Base-by-base conservation (phyloP, 2,888 invertebrate species). In the Cantharis rufa region DNA sequence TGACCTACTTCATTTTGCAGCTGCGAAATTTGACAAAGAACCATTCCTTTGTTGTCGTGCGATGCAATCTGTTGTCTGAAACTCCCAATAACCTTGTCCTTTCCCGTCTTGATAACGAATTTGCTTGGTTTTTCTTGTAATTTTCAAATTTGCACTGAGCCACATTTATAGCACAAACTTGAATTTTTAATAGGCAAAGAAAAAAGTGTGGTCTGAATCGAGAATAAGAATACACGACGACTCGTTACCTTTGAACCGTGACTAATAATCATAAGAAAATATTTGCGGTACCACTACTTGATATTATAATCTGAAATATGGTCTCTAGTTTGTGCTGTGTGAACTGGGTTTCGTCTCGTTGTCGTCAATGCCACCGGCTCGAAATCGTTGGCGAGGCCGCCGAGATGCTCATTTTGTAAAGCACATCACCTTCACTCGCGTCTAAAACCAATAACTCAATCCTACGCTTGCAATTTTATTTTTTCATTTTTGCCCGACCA, bases 361-460 rank as follows among this genome's bases (percentile, higher is more conserved):
- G 83, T 83, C 82, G 82, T 83, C 85, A 84, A 84, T 84, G 83
- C 82, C 82, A 84, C 81, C 80, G 82, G 81, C 79, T 80, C 78
- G 76, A 81, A 74, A 76, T 78, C 79, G 83, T 81, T 79, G 79
- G 73, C 81, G 82, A 82, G 82, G 82, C 81, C 81, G 78, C 21
- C 48, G 48, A 73, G 76, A 74, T 76, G 69, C 74, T 74, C 66
- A 76, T 78, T 75, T 76, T 75, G 80, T 78, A 79, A 72, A 61
- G 70, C 71, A 66, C 48, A 64, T 71, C 73, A 69, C 74, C 77
- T 77, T 74, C 69, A 76, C 73, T 77, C 73, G 74, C 15, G 32
- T 70, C 15, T 71, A 74, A 72, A 74, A 72, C 18, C 32, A 66
- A 48, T 48, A 48, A 48, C 48, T 48, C 64, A 66, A 66, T 66